Base-by-base conservation (phyloP, 2,113 vertebrate species). In the Mustela lutreola region DNA sequence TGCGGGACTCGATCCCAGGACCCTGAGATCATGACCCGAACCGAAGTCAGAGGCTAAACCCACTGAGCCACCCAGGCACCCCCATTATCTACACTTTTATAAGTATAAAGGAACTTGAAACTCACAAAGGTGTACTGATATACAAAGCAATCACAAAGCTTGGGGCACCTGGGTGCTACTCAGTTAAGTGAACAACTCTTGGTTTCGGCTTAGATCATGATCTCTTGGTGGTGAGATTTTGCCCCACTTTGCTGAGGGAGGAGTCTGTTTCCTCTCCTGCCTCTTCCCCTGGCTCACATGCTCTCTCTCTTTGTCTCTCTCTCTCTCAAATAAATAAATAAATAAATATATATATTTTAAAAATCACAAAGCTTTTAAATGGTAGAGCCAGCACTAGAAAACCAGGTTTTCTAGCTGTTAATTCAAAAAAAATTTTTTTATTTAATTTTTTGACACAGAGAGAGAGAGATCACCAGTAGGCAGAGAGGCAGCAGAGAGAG, bases 101-200 rank as follows among this genome's bases (percentile, higher is more conserved):
- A 89, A 76, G 33, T 78, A 24, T 81, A 62, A 83, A 63, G 36
- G 73, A 95, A 84, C n/a, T 91, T 39, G 36, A 93, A 91, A 36
- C 14, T 71, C 70, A 50, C 10, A n/a, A n/a, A 93, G 33, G 50
- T 63, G 7, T 78, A 67, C 19, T 50, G 26, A 56, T 45, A n/a
- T 63, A 21, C n/a, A 39, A 11, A 84, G 78, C 81, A 63, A 70
- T 58, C 78, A 96, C 76, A 96, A 53, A 86, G 22, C 33, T 65
- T 33, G 31, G 63, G 63, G 28, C 31, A 31, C 63, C 62, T 65
- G 63, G 14, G 5, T 71, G 4, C 33, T 18, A 65, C 12, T 36
- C 18, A 70, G 33, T 70, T 70, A 70, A 70, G 67, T 9, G 33
- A 70, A n/a, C 0, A 4, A 19, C 16, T 70, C 67, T 19, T 70